phyloP scores from a whole-genome alignment of 2,888 invertebrate genomes.

The Caenorhabditis sp. region DNA sequence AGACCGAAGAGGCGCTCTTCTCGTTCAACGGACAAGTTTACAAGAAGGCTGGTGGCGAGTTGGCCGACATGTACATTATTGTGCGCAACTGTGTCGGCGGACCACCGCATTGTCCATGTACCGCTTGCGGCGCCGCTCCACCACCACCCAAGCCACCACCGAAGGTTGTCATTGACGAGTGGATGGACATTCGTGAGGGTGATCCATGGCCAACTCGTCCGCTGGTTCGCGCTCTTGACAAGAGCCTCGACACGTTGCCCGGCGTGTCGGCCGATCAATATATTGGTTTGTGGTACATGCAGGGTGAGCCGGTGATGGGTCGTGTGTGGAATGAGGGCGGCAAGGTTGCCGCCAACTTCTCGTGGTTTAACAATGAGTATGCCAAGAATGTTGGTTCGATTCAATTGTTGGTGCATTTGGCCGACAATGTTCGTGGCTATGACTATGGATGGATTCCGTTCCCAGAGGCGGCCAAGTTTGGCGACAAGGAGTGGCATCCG shows the following conservation, averaged over 20 bases:
- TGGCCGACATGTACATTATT: conserved; percentile 63
- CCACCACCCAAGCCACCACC: conserved; percentile 40
- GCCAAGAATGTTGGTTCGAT: conserved; percentile 57
- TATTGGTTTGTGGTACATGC: conserved; percentile 66
- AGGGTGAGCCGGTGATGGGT: conserved; percentile 67
- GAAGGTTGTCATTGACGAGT: conserved; percentile 46
- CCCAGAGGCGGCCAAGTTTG: conserved; percentile 52
- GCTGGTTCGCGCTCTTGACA: conserved; percentile 48
- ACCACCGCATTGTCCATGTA: conserved; percentile 34
- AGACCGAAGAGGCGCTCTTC: conserved; percentile 63
- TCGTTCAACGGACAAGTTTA: conserved; percentile 51
- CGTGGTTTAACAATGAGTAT: conserved; percentile 51
- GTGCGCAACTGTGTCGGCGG: conserved; percentile 60
- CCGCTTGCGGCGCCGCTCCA: conserved; percentile 24
- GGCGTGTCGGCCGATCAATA: conserved; percentile 64
- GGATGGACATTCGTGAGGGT: conserved; percentile 56
- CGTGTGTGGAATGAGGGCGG: conserved; percentile 66
- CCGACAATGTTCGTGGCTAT: conserved; percentile 49
- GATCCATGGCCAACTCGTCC: conserved; percentile 50
- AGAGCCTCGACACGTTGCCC: conserved; percentile 59
- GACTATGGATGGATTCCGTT: conserved; percentile 59
- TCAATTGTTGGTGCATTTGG: conserved; percentile 51
- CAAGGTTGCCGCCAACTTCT: conserved; percentile 55
- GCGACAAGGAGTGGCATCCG: conserved; percentile 55
- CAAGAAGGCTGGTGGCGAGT: conserved; percentile 45